phyloP scores from a whole-genome alignment of 1,140 invertebrate genomes.

The Drosophila nikananu region DNA sequence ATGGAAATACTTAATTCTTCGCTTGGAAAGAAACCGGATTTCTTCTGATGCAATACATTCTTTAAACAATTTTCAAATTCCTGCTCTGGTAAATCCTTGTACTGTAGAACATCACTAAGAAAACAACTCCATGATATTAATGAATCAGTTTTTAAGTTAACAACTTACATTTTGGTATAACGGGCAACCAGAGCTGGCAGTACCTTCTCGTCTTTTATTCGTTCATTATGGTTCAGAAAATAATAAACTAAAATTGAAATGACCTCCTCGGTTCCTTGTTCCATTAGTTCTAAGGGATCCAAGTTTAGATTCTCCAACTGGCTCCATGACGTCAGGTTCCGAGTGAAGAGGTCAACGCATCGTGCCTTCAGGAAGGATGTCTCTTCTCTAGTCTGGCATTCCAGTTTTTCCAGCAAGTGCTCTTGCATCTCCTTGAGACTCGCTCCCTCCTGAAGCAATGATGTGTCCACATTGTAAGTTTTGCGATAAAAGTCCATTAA shows the following conservation, averaged over 20 bases:
- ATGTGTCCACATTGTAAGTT: background rate
- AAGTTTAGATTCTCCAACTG: constrained; percentile 1
- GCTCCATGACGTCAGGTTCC: background rate
- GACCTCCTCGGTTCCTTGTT: background rate
- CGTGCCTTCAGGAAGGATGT: background rate
- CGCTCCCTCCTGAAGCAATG: background rate
- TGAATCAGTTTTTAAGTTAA: background rate
- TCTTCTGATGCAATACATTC: background rate
- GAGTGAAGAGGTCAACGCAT: background rate
- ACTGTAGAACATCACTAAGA: background rate
- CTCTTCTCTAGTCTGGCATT: background rate
- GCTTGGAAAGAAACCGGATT: background rate
- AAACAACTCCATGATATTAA: background rate
- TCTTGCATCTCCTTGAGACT: background rate
- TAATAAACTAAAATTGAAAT: fast-evolving
- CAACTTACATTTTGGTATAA: background rate
- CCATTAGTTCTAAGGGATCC: background rate
- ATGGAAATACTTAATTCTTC: background rate
- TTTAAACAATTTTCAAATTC: background rate
- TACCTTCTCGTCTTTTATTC: background rate
- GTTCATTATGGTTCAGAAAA: background rate
- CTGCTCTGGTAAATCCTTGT: background rate
- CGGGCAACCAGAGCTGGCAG: background rate
- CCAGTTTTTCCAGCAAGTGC: background rate
- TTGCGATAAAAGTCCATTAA: background rate